Percentiles rank a stretch among this genome's conserved stretches.
Evolutionary conservation across 2,888 invertebrate species (phyloP).

Genomic region (Fragum fragum): DNA sequence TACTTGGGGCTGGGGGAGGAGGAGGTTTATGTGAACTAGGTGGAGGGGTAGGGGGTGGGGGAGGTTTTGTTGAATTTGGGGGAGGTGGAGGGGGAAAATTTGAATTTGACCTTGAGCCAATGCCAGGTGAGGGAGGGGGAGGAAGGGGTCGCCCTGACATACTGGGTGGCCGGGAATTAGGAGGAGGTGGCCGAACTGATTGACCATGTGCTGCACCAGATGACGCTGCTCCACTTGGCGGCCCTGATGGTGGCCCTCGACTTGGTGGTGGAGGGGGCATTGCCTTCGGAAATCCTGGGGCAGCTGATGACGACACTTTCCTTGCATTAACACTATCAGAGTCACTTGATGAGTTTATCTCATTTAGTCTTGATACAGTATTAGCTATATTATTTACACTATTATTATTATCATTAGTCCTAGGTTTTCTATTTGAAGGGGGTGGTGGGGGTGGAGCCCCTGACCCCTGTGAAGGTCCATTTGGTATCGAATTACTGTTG

Average conservation of each 20-base stretch:
- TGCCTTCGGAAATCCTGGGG: constrained; percentile 50
- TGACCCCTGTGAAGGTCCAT: constrained; percentile 67
- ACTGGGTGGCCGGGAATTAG: constrained; percentile 54
- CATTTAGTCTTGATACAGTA: constrained; percentile 40
- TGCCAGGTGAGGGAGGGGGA: constrained; percentile 40
- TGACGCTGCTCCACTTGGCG: constrained; percentile 33
- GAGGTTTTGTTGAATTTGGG: constrained; percentile 48
- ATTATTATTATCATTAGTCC: constrained; percentile 39
- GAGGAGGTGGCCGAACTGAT: constrained; percentile 43
- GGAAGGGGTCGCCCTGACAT: constrained; percentile 65
- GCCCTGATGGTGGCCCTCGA: constrained; percentile 59
- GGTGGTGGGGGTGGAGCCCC: constrained; percentile 73
- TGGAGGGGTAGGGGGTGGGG: constrained; percentile 41
- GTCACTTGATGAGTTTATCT: constrained; percentile 35
- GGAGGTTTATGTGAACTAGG: constrained; percentile 58
- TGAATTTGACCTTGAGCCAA: constrained; percentile 5
- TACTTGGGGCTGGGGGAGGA: constrained; percentile 63
- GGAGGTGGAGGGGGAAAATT: constrained; percentile 65
- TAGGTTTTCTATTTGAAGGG: constrained; percentile 59
- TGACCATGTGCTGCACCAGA: constrained; percentile 8
- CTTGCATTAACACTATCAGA: constrained; percentile 3
- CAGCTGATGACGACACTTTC: constrained; percentile 7
- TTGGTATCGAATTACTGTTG: constrained; percentile 69
- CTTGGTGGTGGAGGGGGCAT: constrained; percentile 66
- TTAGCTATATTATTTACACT: constrained; percentile 60